Base-by-base conservation (phyloP, 2,888 invertebrate genomes). In the Drosophila monieri region DNA sequence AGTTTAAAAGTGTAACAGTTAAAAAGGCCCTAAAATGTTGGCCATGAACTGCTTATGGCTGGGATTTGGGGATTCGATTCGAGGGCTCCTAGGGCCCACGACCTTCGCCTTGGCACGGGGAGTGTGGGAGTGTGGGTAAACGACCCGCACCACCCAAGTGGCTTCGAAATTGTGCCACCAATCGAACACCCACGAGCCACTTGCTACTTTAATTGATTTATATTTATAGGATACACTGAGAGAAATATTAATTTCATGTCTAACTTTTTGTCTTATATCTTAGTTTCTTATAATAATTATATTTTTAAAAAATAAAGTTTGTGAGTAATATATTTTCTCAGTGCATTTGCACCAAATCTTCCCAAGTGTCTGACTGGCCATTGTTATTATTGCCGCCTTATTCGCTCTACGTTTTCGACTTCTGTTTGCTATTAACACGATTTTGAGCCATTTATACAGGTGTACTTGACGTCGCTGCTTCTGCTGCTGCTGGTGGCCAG, bases 341-440 rank as follows among this genome's bases (percentile, higher is more conserved):
- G 23, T 52, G 57, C 53, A 51, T 37, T 35, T 58, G 64, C 66
- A 76, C 70, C 76, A 84, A 85, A 76, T 78, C 67, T 68, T 60
- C 56, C 55, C 47, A 53, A 65, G 57, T 46, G 37, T 37, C 21
- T 37, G 65, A 25, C 65, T 49, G 59, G 54, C 54, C 68, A 72
- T 75, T 84, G 75, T 85, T 66, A 68, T 76, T 71, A 59, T 47
- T 61, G 39, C 39, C 15, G 47, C 43, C 43, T 43, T 39, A 44
- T 59, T 9, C 18, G 58, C 60, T 30, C 47, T 47, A 47, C 60
- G 61, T 60, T 60, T 74, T 55, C 47, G 27, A 44, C 64, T 53
- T 69, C 27, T 59, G 49, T 66, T 76, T 73, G 80, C 83, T 71
- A 77, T 78, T 84, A 84, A 87, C 87, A 81, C 85, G 81, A 73